Percentiles rank a stretch among this genome's conserved stretches.
Evolutionary conservation across 2,888 invertebrate species (phyloP).

Genomic region (Epistrophe grossulariae): DNA sequence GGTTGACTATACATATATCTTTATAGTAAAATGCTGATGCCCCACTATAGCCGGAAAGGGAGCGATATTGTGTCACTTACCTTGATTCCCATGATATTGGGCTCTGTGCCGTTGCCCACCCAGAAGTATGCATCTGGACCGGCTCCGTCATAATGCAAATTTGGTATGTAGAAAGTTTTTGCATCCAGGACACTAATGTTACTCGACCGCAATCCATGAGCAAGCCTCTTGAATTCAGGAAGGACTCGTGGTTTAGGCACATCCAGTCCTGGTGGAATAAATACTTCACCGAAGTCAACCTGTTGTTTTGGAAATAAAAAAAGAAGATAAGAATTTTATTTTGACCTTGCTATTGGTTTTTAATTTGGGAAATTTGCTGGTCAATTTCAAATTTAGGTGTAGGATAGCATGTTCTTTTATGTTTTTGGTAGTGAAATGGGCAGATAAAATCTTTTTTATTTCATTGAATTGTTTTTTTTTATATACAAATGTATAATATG

Average conservation of each 20-base stretch:
- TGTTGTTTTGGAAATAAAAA: conserved; percentile 81
- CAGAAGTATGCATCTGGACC: conserved; percentile 97
- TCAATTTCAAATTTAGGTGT: not conserved
- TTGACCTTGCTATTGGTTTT: no score
- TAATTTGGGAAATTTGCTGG: not conserved
- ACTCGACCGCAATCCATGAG: conserved; percentile 94
- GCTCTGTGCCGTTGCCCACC: conserved; percentile 95
- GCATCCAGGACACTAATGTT: conserved; percentile 96
- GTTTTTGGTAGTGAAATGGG: no score
- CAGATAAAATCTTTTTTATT: no score
- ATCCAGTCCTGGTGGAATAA: conserved; percentile 89
- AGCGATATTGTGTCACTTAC: conserved; percentile 81
- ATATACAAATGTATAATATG: no score
- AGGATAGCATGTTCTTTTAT: no score
- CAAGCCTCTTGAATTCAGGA: conserved; percentile 93
- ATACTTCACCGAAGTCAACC: conserved; percentile 95
- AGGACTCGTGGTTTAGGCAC: conserved; percentile 92
- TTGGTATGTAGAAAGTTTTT: conserved; percentile 95
- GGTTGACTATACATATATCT: not conserved
- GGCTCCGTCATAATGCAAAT: conserved; percentile 95
- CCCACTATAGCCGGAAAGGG: no score
- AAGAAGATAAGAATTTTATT: conserved; percentile 60
- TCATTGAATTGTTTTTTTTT: no score
- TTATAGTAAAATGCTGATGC: conserved; percentile 19
- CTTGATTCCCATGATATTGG: conserved; percentile 92